A percentile compares a stretch with the other conserved stretches of the same genome.
Conservation (phyloP, 2,888 invertebrate species). For the Eretmocerus hayati region DNA sequence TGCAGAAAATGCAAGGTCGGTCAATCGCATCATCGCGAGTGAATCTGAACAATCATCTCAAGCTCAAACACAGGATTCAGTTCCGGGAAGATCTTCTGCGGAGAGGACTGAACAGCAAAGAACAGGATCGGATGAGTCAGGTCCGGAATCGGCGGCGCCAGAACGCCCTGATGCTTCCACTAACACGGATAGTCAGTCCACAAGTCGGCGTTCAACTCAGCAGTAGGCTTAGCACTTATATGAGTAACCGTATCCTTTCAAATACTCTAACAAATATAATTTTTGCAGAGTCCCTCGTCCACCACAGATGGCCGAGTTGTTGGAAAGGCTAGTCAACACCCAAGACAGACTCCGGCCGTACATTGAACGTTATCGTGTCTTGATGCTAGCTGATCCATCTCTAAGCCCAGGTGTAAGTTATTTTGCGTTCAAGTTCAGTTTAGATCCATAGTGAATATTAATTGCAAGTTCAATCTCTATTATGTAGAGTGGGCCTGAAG, state of each 20-base stretch:
- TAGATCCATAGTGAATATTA: not conserved
- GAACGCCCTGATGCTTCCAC: not conserved
- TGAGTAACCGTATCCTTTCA: not conserved
- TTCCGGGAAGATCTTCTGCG: too few species aligned
- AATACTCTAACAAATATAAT: slow-evolving; percentile 2
- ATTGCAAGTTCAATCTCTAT: slow-evolving; percentile 3
- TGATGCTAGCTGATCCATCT: slow-evolving; percentile 57
- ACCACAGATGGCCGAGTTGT: slow-evolving; percentile 51
- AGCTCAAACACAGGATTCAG: too few species aligned
- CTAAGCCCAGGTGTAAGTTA: slow-evolving; percentile 44
- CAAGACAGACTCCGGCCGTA: slow-evolving; percentile 61
- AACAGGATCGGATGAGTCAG: not conserved
- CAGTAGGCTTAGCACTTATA: not conserved
- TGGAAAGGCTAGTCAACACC: slow-evolving; percentile 51
- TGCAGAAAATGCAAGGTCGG: too few species aligned
- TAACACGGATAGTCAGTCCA: not conserved
- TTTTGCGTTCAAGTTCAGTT: not conserved
- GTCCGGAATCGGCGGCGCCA: not conserved
- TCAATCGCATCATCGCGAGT: too few species aligned
- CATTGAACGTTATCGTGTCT: slow-evolving; percentile 56
- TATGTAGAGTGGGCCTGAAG: slow-evolving; percentile 38
- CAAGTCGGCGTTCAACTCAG: not conserved
- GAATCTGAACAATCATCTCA: too few species aligned
- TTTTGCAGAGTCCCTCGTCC: slow-evolving; percentile 44
- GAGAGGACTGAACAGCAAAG: too few species aligned